A percentile compares a stretch with the other conserved stretches of the same genome.
Evolutionary conservation across 1,140 invertebrate species (phyloP).

Genomic region (Odontomachus brunneus): DNA sequence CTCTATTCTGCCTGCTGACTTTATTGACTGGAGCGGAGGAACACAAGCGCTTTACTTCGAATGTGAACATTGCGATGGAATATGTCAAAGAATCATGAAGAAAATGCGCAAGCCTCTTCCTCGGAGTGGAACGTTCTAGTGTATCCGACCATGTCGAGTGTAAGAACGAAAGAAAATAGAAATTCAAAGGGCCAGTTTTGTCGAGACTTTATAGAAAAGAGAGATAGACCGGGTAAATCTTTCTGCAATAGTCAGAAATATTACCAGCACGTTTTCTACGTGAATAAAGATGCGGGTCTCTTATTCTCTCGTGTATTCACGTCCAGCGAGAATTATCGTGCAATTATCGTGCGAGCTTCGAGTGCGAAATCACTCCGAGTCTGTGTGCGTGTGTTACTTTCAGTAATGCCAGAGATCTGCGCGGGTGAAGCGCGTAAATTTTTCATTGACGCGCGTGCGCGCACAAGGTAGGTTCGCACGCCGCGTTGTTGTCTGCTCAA

Average conservation of each 20-base stretch:
- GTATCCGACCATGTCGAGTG: background rate
- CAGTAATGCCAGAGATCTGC: background rate
- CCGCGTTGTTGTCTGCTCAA: background rate
- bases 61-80: constrained; percentile 9
- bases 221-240: background rate
- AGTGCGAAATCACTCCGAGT: background rate
- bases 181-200: constrained; percentile 7
- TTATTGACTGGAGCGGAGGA: too few species aligned
- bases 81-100: constrained; percentile 28
- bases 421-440: background rate
- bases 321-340: constrained; percentile 18
- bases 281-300: too few species aligned
- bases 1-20: too few species aligned
- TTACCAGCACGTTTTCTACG: too few species aligned
- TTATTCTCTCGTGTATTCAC: too few species aligned
- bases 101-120: background rate
- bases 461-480: too few species aligned
- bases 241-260: too few species aligned
- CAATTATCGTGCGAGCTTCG: background rate
- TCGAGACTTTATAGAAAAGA: constrained; percentile 39
- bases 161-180: background rate
- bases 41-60: constrained; percentile 16
- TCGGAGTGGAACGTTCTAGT: constrained; percentile 1
- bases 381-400: background rate
- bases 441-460: background rate